These are phyloP conservation scores for Sycophila texana DNA, from an alignment of 2,888 invertebrate species.

Conservation along the genomic window DNA sequence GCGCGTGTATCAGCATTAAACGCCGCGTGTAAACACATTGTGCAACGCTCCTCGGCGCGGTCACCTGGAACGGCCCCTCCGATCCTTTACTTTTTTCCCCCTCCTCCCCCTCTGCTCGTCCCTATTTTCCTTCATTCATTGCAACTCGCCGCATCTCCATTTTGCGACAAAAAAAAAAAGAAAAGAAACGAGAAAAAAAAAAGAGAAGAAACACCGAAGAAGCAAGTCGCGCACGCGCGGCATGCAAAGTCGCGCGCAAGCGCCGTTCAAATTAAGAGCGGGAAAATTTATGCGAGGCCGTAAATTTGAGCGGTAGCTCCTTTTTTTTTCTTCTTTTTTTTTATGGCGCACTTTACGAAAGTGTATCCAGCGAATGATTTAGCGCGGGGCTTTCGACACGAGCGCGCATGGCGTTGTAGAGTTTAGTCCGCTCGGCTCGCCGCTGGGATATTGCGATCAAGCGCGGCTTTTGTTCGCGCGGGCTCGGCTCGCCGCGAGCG, in stretches of 20 bases:
- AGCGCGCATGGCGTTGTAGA: neutral
- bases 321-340: neutral
- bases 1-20: slow-evolving; percentile 42
- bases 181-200: neutral
- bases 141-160: neutral
- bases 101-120: neutral
- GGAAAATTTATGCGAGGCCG: slow-evolving; percentile 11
- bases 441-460: neutral
- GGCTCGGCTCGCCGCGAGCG: neutral
- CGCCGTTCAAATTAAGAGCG: neutral
- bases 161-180: slow-evolving; percentile 3
- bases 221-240: slow-evolving; percentile 16
- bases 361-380: slow-evolving; percentile 1
- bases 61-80: neutral
- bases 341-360: neutral
- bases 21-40: slow-evolving; percentile 37
- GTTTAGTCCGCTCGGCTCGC: too few relatives aligned
- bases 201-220: too few relatives aligned
- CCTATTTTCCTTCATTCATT: neutral
- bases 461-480: neutral
- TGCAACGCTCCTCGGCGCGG: slow-evolving; percentile 1
- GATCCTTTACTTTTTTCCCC: neutral
- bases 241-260: neutral
- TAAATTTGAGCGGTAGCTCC: slow-evolving; percentile 3
- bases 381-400: slow-evolving; percentile 2